Evolutionary conservation across 2,113 vertebrate genomes (phyloP).

Genomic region (Copsychus sechellarum): DNA sequence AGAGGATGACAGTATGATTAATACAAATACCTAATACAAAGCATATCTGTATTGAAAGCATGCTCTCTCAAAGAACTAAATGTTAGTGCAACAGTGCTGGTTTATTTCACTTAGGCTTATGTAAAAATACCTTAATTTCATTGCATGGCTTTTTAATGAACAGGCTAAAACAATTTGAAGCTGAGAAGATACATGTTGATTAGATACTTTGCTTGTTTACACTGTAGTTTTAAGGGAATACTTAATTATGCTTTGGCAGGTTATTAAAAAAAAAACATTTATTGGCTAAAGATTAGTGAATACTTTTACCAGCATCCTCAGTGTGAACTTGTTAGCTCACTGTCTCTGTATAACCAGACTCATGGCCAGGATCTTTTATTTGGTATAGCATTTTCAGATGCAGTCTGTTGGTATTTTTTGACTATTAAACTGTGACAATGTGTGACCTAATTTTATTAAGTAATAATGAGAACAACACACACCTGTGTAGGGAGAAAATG

Average conservation of each 20-base stretch:
- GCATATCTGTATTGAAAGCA: neutral
- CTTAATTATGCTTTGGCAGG: neutral
- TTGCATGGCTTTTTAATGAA: neutral
- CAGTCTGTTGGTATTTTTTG: neutral
- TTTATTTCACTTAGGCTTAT: neutral
- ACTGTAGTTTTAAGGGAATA: neutral
- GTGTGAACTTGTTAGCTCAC: neutral
- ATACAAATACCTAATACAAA: neutral
- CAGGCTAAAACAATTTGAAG: neutral
- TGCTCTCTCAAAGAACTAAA: neutral
- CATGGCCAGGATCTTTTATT: neutral
- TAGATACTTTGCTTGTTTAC: neutral
- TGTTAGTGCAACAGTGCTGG: neutral
- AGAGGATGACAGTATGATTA: neutral
- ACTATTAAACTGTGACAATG: neutral
- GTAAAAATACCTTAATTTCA: neutral
- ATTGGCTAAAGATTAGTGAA: neutral
- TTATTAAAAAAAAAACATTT: neutral
- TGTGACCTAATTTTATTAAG: neutral
- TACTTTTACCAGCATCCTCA: neutral
- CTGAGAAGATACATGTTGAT: neutral
- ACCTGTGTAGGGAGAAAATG: rapidly evolving
- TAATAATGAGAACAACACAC: neutral
- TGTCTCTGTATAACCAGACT: neutral
- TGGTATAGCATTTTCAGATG: neutral